Percentiles rank a stretch among this genome's conserved stretches.
Conservation (phyloP, 2,113 vertebrate species). For the Syngnathus scovelli region DNA sequence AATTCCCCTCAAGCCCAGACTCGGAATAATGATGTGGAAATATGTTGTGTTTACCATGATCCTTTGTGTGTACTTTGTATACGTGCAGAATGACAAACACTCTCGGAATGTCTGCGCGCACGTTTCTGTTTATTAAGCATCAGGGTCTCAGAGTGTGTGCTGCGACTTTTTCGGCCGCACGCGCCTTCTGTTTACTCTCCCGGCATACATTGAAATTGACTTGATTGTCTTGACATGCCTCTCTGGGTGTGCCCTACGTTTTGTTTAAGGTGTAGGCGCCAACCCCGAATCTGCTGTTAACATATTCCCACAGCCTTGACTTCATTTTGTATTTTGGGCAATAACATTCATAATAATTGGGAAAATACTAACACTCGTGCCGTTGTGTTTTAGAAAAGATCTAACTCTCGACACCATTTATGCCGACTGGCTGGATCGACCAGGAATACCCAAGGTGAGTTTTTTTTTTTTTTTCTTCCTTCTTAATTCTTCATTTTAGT, state of each 20-base stretch:
- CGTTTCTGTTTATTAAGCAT: slow-evolving; percentile 28
- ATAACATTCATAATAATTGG: slow-evolving; percentile 48
- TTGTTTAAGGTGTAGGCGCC: slow-evolving; percentile 50
- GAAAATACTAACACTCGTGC: slow-evolving; percentile 49
- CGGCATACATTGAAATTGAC: slow-evolving; percentile 14
- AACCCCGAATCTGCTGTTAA: slow-evolving; percentile 24
- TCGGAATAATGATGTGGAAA: slow-evolving; percentile 20
- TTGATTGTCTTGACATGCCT: slow-evolving; percentile 40
- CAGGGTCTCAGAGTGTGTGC: slow-evolving; percentile 21
- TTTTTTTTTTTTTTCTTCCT: slow-evolving; percentile 10
- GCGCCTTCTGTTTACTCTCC: slow-evolving; percentile 8
- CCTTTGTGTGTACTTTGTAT: slow-evolving; percentile 25
- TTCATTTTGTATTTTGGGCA: slow-evolving; percentile 51
- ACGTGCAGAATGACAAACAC: slow-evolving; percentile 6
- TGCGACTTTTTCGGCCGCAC: slow-evolving; percentile 3
- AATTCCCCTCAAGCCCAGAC: slow-evolving; percentile 33
- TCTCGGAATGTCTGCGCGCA: slow-evolving; percentile 25
- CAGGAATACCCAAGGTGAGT: slow-evolving; percentile 85
- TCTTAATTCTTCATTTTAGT: slow-evolving; percentile 11
- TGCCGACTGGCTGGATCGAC: slow-evolving; percentile 85
- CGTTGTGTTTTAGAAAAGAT: slow-evolving; percentile 77
- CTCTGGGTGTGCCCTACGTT: slow-evolving; percentile 44
- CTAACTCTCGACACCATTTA: slow-evolving; percentile 81
- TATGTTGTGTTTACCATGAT: slow-evolving; percentile 14
- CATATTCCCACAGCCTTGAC: slow-evolving; percentile 48